A percentile compares a stretch with the other conserved stretches of the same genome.
These are phyloP conservation scores for Brassicogethes aeneus DNA, from an alignment of 2,888 invertebrate genomes.

Conservation along the genomic window DNA sequence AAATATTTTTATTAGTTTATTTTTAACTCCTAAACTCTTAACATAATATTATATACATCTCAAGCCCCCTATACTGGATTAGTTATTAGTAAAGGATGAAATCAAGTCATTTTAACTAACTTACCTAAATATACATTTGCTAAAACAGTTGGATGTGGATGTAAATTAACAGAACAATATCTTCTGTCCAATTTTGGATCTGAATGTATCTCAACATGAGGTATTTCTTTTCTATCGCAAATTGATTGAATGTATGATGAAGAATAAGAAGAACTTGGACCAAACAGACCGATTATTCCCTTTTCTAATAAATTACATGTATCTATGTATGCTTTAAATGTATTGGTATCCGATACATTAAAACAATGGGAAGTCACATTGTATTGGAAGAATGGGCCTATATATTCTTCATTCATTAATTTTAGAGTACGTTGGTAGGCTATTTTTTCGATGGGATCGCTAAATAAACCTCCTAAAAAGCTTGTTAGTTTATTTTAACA, in stretches of 20 bases:
- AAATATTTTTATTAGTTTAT: slow-evolving; percentile 18
- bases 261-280: slow-evolving; percentile 16
- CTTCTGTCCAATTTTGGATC: slow-evolving; percentile 19
- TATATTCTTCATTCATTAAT: slow-evolving; percentile 17
- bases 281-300: slow-evolving; percentile 16
- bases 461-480: slow-evolving; percentile 23
- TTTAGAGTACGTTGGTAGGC: slow-evolving; percentile 21
- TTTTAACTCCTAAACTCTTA: too few relatives aligned
- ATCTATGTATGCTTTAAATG: slow-evolving; percentile 15
- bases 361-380: slow-evolving; percentile 15
- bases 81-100: too few relatives aligned
- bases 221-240: slow-evolving; percentile 21
- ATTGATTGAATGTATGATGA: slow-evolving; percentile 13
- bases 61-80: too few relatives aligned
- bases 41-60: too few relatives aligned
- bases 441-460: slow-evolving; percentile 17
- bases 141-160: slow-evolving; percentile 16
- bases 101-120: not conserved
- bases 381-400: slow-evolving; percentile 12
- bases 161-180: slow-evolving; percentile 16
- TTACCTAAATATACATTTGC: slow-evolving; percentile 36
- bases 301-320: slow-evolving; percentile 14
- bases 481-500: not conserved
- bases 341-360: slow-evolving; percentile 15
- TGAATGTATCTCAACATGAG: slow-evolving; percentile 25